phyloP scores from a whole-genome alignment of 2,797 vertebrate genomes.

The Bradypodion pumilum region DNA sequence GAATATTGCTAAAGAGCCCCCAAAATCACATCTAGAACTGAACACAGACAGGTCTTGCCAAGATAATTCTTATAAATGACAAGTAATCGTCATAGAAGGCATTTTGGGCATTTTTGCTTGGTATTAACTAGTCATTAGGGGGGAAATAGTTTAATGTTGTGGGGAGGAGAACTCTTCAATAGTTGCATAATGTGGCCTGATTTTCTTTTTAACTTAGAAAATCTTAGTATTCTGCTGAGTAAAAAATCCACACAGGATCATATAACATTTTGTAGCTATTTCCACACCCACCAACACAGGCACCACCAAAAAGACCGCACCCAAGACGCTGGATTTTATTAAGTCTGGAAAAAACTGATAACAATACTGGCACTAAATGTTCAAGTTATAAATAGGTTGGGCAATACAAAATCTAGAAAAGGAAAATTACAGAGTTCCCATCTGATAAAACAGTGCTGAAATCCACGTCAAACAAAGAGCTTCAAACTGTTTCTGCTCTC shows the following conservation, averaged over 20 bases:
- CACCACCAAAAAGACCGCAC: slow-evolving; percentile 35
- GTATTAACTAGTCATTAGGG: slow-evolving; percentile 44
- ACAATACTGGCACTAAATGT: slow-evolving; percentile 37
- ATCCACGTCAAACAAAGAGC: neutral
- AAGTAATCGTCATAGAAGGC: rapidly evolving
- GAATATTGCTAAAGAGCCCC: slow-evolving; percentile 11
- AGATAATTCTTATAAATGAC: slow-evolving; percentile 24
- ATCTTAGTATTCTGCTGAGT: slow-evolving; percentile 43
- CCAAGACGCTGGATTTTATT: slow-evolving; percentile 52
- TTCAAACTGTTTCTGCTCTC: neutral
- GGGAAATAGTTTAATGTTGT: slow-evolving; percentile 57
- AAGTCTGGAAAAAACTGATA: slow-evolving; percentile 57
- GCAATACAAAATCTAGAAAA: slow-evolving; percentile 32
- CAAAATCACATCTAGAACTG: neutral
- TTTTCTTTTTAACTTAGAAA: neutral
- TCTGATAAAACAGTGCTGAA: neutral
- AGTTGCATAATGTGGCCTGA: slow-evolving; percentile 41
- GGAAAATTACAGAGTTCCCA: slow-evolving; percentile 36
- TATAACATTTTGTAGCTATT: slow-evolving; percentile 45
- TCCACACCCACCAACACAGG: slow-evolving; percentile 38
- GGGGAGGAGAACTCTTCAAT: slow-evolving; percentile 28
- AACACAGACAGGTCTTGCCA: neutral
- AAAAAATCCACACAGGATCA: too few relatives aligned
- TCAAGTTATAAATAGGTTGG: slow-evolving; percentile 27
- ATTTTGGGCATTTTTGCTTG: slow-evolving; percentile 29